Conservation (phyloP, 2,888 invertebrate genomes). For the Acanthoscelides obtectus region DNA sequence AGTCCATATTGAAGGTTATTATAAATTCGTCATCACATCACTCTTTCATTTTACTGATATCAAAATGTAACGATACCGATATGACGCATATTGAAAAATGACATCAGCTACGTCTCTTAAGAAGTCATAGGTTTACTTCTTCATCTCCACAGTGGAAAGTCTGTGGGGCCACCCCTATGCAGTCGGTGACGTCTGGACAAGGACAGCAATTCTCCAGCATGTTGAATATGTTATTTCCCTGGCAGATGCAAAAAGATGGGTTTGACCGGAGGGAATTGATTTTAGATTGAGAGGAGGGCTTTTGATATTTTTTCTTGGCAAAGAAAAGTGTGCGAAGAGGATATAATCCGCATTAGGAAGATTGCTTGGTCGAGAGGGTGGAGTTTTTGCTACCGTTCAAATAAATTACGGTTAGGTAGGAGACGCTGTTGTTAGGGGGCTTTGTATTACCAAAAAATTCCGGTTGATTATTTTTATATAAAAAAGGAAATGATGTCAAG, state of each 20-base stretch:
- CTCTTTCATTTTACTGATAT: too few relatives aligned
- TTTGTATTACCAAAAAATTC: too few relatives aligned
- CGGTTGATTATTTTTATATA: too few relatives aligned
- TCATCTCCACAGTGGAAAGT: not conserved
- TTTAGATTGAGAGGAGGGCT: not conserved
- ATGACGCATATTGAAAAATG: too few relatives aligned
- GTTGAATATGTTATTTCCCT: not conserved
- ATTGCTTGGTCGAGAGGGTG: not conserved
- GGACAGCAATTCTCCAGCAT: not conserved
- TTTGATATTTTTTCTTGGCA: not conserved
- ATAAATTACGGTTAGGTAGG: not conserved
- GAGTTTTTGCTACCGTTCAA: not conserved
- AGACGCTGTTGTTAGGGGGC: not conserved
- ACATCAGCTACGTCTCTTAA: too few relatives aligned
- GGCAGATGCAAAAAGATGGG: not conserved
- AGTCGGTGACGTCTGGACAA: not conserved
- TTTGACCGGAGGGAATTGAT: not conserved
- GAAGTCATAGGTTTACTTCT: too few relatives aligned
- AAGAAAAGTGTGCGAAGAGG: not conserved
- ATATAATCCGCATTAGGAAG: not conserved
- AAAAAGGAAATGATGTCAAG: too few relatives aligned
- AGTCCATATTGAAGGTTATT: too few relatives aligned
- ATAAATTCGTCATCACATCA: too few relatives aligned
- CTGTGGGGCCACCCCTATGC: not conserved
- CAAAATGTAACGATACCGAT: too few relatives aligned